Conservation (phyloP, 2,113 vertebrate genomes). For the Elephantulus edwardii region DNA sequence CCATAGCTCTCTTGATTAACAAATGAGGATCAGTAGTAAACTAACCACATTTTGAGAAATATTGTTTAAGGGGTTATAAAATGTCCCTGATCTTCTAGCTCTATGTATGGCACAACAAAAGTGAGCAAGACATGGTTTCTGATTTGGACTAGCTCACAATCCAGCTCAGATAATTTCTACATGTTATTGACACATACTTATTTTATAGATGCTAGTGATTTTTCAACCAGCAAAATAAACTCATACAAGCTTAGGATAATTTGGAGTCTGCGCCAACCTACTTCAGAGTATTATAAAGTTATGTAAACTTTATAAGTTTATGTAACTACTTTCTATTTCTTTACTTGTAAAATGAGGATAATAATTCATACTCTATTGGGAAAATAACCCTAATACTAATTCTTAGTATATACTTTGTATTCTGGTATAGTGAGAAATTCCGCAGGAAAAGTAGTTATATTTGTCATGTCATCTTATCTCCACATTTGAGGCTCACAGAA, state of each 20-base stretch:
- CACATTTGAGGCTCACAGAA: not conserved
- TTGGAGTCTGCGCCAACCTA: too few species aligned
- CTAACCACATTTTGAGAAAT: not conserved
- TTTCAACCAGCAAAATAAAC: slow-evolving; percentile 3
- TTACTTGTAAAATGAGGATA: not conserved
- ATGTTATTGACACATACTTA: not conserved
- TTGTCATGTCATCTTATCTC: not conserved
- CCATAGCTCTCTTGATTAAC: not conserved
- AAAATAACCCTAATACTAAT: too few species aligned
- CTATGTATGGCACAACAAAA: not conserved
- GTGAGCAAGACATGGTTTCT: not conserved
- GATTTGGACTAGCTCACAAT: not conserved
- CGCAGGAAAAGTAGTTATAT: not conserved
- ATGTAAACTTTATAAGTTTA: not conserved
- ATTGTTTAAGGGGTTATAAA: not conserved
- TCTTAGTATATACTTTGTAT: too few species aligned
- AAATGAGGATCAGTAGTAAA: not conserved
- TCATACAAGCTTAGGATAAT: not conserved
- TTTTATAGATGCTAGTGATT: not conserved
- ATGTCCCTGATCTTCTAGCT: not conserved
- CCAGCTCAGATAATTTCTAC: not conserved
- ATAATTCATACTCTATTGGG: not conserved
- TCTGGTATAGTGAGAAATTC: too few species aligned
- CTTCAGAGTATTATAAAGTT: not conserved
- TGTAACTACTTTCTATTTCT: not conserved